Base-by-base conservation (phyloP, 2,797 vertebrate species). In the Heliangelus exortis region DNA sequence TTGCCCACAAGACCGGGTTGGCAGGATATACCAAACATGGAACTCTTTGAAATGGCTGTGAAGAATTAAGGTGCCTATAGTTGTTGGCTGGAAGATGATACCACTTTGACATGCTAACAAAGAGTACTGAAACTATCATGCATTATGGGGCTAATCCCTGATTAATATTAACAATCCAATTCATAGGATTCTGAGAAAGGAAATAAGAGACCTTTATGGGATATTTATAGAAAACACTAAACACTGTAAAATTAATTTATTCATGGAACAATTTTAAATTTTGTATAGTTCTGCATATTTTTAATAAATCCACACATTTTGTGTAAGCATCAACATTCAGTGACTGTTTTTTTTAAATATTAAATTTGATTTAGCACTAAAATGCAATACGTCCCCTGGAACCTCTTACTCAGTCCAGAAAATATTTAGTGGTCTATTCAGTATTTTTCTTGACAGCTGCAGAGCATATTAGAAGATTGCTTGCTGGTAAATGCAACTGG, bases 101-200 rank as follows among this genome's bases (percentile, higher is more conserved):
- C 10, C 7, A 33, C 3, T 12, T 48, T 0, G 0, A 12, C 3
- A 1, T 50, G 62, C 23, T 65, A 69, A 31, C 11, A 51, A 53
- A 63, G 9, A 43, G 9, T 61, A 63, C 48, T 58, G 57, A 69
- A 74, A 34, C 10, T 69, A 53, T 45, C 25, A 57, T 62, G 22
- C 13, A 18, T 1, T 45, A 57, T 3, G 1, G 16, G 18, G 6
- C 41, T 72, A 55, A 66, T 36, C 12, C 15, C 11, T 34, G 19
- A 25, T 59, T 59, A 53, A 36, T 47, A 75, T 53, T 79, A 84
- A 47, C 36, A 72, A 34, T 36, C 6, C 3, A 28, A 48, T 39
- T 87, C 59, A 51, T 20, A 67, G 21, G 8, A 51, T 78, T 67
- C 36, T 48, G 66, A 66, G 31, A 82, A 61, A 41, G 22, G 33